Evolutionary conservation across 2,888 invertebrate genomes (phyloP), one percentile per base, ranked within the genome.

Genomic region (Actias luna): DNA sequence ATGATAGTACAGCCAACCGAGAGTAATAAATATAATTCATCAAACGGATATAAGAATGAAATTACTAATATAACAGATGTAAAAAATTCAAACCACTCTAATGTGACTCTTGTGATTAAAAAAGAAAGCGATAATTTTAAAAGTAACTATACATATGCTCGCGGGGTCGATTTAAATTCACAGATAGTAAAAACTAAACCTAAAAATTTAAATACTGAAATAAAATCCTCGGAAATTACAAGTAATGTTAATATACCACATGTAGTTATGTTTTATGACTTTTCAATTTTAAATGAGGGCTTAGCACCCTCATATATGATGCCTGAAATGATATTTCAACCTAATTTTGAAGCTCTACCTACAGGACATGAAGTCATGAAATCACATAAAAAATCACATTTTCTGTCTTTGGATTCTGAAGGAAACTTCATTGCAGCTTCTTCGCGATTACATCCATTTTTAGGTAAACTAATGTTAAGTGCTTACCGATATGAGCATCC

Each of bases 351-450:
- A 29, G 52, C 8, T 27, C 27, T 58, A 5, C 57, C 58, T 4
- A 68, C 58, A 64, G 63, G 58, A 59, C 27, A 59, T 39, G 60
- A 67, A 65, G 61, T 64, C 25, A 62, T 58, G 27, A 59, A 57
- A 35, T 57, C 64, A 27, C 58, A 36, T 71, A 63, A 35, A 36
- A 59, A 36, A 60, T 57, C 70, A 8, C 70, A 76, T 35, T 69
- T 86, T 58, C 74, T 89, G 0, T 80, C 87, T 14, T 70, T 91
- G 16, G 80, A 81, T 52, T 67, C 78, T n/a, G 84, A 85, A 57
- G 91, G 91, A 3, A 64, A 67, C n/a, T 90, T 91, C 68, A 68
- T 91, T 5, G 84, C 91, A 31, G 83, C 87, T 27, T 75, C 86
- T 5, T 73, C 82, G 1, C 77, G 69, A 31, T 68, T 79, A 29